These are phyloP conservation scores for Saturnia japonica DNA, from an alignment of 2,888 invertebrate genomes.

Conservation along the genomic window DNA sequence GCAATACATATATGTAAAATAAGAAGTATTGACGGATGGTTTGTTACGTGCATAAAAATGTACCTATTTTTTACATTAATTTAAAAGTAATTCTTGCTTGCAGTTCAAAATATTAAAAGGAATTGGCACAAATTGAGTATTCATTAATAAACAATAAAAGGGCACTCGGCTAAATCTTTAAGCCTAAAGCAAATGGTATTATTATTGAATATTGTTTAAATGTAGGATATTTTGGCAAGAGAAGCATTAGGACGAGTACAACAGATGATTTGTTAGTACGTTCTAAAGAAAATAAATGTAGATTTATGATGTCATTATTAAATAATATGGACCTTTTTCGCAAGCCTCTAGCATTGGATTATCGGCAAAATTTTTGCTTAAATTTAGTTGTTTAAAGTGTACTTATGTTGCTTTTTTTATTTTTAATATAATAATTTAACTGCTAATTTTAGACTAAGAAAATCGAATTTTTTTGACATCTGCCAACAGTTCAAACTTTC, in stretches of 20 bases:
- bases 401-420: not conserved
- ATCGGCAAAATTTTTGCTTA: not conserved
- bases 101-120: constrained; percentile 37
- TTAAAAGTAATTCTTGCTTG: constrained; percentile 37
- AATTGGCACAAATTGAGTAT: constrained; percentile 74
- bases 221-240: constrained; percentile 1
- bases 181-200: not conserved
- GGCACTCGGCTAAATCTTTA: constrained; percentile 37
- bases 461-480: too few species aligned
- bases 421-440: not conserved
- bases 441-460: too few species aligned
- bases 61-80: not conserved
- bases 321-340: not conserved
- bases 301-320: not conserved
- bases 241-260: not conserved
- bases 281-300: not conserved
- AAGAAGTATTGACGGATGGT: not conserved
- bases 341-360: not conserved
- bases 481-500: not conserved
- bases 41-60: not conserved
- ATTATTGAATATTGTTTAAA: constrained; percentile 1
- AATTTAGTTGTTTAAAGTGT: not conserved
- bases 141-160: constrained; percentile 47
- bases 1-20: not conserved
- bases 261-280: not conserved